Percentiles rank a stretch among this genome's conserved stretches.
These are phyloP conservation scores for Ernsta delagoae DNA, from an alignment of 2,888 invertebrate species.

Conservation along the genomic window DNA sequence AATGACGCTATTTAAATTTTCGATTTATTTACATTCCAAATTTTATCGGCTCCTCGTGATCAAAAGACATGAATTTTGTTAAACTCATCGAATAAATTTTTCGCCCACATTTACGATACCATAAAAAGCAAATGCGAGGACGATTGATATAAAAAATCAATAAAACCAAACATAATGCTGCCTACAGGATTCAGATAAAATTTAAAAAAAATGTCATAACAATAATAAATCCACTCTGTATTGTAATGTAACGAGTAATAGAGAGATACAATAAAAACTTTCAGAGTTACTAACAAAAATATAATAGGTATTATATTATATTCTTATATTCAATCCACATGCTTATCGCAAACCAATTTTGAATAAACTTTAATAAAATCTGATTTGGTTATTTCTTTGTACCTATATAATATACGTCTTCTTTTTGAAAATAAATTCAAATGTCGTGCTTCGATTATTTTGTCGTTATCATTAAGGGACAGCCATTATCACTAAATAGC, in stretches of 20 bases:
- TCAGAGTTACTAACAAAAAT: not conserved
- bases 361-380: constrained; percentile 9
- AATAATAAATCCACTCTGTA: too few relatives aligned
- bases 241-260: too few relatives aligned
- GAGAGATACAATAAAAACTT: too few relatives aligned
- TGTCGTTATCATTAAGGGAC: constrained; percentile 16
- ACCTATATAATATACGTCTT: not conserved
- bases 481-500: constrained; percentile 18
- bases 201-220: too few relatives aligned
- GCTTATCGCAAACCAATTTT: constrained; percentile 1
- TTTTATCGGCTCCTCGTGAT: constrained; percentile 27
- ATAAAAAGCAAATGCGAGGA: constrained; percentile 17
- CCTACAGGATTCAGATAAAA: not conserved
- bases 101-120: constrained; percentile 15
- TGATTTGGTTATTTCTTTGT: not conserved
- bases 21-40: not conserved
- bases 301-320: not conserved
- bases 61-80: constrained; percentile 12
- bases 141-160: not conserved
- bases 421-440: constrained; percentile 17
- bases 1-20: constrained; percentile 11
- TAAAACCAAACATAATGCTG: not conserved
- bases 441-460: constrained; percentile 17
- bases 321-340: constrained; percentile 1
- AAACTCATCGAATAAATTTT: constrained; percentile 18